phyloP scores from a whole-genome alignment of 2,888 invertebrate species.

The Trichogramma evanescens region DNA sequence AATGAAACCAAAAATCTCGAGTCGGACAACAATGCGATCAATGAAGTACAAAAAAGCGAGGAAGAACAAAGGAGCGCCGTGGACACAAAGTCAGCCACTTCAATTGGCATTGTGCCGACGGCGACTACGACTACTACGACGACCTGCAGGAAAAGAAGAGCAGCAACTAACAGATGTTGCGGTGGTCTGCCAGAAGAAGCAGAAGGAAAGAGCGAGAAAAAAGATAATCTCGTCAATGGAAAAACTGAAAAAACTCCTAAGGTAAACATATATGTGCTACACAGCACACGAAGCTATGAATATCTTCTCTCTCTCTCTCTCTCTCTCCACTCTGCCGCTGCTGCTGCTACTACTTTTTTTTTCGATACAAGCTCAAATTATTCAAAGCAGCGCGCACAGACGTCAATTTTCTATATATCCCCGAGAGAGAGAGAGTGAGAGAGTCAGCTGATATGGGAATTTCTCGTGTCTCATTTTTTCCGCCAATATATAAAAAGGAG shows the following conservation, averaged over 20 bases:
- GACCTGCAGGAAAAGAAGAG: neutral
- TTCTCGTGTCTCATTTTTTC: too few species aligned
- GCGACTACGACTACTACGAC: neutral
- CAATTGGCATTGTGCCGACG: constrained; percentile 1
- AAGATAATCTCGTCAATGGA: too few species aligned
- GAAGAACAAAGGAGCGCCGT: constrained; percentile 11
- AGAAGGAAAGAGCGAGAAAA: too few species aligned
- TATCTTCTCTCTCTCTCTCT: neutral
- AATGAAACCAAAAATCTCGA: too few species aligned
- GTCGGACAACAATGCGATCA: too few species aligned
- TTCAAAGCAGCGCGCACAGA: neutral
- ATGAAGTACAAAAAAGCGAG: neutral
- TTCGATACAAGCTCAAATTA: too few species aligned
- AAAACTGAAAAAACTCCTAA: too few species aligned
- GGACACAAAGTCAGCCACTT: neutral
- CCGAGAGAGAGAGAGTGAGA: too few species aligned
- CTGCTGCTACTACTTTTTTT: neutral
- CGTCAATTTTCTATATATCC: constrained; percentile 2
- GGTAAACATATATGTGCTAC: too few species aligned
- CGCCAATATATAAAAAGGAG: too few species aligned
- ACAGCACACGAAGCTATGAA: neutral
- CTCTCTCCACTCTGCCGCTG: neutral
- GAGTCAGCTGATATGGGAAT: neutral
- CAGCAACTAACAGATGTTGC: neutral
- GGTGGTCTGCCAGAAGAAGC: neutral